Evolutionary conservation across 2,797 vertebrate genomes (phyloP).

Genomic region (Sebastes flavidus): DNA sequence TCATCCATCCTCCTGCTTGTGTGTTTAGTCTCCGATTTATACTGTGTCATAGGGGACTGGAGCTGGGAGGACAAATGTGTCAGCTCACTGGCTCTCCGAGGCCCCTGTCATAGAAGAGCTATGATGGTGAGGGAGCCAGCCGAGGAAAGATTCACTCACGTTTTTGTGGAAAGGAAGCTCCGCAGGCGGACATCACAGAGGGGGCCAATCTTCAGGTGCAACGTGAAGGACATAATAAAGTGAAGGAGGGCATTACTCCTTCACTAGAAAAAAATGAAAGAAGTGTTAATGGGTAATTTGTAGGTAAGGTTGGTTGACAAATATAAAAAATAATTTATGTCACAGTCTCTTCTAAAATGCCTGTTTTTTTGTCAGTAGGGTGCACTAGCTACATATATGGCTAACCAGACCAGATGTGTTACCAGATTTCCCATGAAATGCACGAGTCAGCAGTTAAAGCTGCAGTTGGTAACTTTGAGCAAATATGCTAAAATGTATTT

Average conservation of each 20-base stretch:
- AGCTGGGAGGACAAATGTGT: constrained; percentile 61
- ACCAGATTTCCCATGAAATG: not conserved
- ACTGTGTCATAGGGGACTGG: constrained; percentile 45
- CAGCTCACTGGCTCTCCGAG: constrained; percentile 42
- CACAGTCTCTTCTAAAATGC: not conserved
- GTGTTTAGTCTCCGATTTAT: constrained; percentile 61
- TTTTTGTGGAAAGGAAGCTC: constrained; percentile 7
- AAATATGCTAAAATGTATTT: no score
- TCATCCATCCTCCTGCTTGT: constrained; percentile 66
- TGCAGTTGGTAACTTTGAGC: no score
- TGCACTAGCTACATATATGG: not conserved
- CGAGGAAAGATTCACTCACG: constrained; percentile 26
- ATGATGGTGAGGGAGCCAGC: constrained; percentile 27
- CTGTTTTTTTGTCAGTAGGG: not conserved
- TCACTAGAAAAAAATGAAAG: not conserved
- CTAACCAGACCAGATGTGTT: not conserved
- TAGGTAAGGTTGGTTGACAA: not conserved
- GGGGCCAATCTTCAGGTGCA: not conserved
- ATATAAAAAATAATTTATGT: not conserved
- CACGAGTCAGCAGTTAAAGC: not conserved
- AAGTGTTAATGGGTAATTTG: not conserved
- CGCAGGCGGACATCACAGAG: not conserved
- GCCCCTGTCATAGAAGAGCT: constrained; percentile 48
- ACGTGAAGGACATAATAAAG: not conserved
- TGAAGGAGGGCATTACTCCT: not conserved